phyloP scores from a whole-genome alignment of 1,140 invertebrate genomes.

The Drosophila rhopaloa region DNA sequence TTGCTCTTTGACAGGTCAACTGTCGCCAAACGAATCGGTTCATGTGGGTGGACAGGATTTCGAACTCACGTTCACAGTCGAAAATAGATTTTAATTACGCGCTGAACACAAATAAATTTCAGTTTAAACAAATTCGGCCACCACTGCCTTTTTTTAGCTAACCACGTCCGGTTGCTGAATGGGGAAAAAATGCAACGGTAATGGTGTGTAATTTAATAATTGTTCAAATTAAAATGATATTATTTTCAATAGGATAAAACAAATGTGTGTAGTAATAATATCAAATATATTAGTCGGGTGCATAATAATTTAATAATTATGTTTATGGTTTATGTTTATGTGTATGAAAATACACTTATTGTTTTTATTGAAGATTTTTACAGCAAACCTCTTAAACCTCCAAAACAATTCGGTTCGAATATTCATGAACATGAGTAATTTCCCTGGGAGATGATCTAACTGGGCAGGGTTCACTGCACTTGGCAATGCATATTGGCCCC shows the following conservation, averaged over 20 bases:
- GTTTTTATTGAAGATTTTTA: no score
- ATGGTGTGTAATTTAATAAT: background rate
- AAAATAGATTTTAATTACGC: slow-evolving; percentile 61
- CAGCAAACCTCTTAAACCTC: no score
- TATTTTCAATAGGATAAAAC: background rate
- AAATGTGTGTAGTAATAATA: no score
- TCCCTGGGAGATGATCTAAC: slow-evolving; percentile 18
- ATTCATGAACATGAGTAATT: background rate
- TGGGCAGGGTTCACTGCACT: slow-evolving; percentile 63
- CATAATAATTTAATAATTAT: no score
- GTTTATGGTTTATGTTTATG: no score
- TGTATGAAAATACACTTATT: no score
- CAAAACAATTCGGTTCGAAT: no score
- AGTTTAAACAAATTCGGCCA: slow-evolving; percentile 51
- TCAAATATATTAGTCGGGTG: no score
- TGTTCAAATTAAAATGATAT: background rate
- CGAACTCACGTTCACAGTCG: slow-evolving; percentile 23
- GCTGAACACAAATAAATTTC: slow-evolving; percentile 45
- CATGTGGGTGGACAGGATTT: slow-evolving; percentile 30
- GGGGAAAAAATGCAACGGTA: background rate
- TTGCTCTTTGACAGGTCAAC: slow-evolving; percentile 56
- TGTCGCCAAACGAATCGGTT: slow-evolving; percentile 43
- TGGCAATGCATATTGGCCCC: slow-evolving; percentile 57
- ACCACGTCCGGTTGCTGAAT: slow-evolving; percentile 33
- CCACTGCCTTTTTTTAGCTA: slow-evolving; percentile 20